Base-by-base conservation (phyloP, 2,797 vertebrate species). In the Rhabdomys pumilio region DNA sequence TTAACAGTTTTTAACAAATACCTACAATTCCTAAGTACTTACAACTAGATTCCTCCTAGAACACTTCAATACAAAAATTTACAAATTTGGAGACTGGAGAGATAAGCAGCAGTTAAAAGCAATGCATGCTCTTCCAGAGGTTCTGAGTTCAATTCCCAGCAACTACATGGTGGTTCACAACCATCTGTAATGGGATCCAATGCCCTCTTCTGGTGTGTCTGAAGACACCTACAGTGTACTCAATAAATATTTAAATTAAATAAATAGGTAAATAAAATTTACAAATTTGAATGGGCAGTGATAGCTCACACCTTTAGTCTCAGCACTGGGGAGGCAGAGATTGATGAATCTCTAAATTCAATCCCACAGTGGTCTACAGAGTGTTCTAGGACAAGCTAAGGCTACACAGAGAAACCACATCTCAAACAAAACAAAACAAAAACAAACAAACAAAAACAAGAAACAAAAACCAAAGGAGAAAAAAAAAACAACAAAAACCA, bases 1-100 rank as follows among this genome's bases (percentile, higher is more conserved):
- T 95, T 73, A 94, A 14, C 50, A 15, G 63, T 93, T 94, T 55
- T 24, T 94, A 89, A 96, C 83, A 95, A 72, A 59, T 26, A 80
- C 75, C 86, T 81, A 55, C 44, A 55, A 69, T 82, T 87, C 91
- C 79, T 92, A 92, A 86, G 41, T 63, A 90, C 73, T 75, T 89
- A 50, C 77, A 95, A 63, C 41, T 83, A 87, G 82, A 75, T 93
- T 93, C 96, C 24, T 83, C 26, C 41, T 61, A 80, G 79, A 89
- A 75, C 26, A 93, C 44, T 63, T 93, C 50, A 77, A 93, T 63
- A 61, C 76, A 76, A 85, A 80, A 77, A 85, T 89, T 96, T 94
- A 31, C 7, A 82, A 87, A 92, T 69, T n/a, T n/a, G 34, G 34
- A 69, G 67, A 7, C 67, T 69, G 15, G 67, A 69, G 67, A 9